These are phyloP conservation scores for Polypedilum pembai DNA, from an alignment of 1,140 invertebrate genomes.

Conservation along the genomic window DNA sequence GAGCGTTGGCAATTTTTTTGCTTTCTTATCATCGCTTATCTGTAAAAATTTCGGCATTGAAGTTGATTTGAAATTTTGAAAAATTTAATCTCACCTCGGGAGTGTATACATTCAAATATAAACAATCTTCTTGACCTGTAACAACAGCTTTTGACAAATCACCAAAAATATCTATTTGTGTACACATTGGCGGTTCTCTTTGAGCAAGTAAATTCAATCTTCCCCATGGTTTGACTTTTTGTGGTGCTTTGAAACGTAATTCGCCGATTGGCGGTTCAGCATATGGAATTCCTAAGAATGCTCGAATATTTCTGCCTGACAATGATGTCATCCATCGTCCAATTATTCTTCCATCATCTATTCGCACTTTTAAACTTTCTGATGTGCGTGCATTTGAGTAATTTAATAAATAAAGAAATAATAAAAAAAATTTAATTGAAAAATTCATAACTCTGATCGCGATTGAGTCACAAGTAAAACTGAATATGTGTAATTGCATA, in stretches of 20 bases:
- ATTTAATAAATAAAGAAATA: neutral
- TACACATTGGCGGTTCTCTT: constrained; percentile 55
- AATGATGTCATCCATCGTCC: constrained; percentile 36
- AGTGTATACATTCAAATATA: constrained; percentile 55
- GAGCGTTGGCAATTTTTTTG: constrained; percentile 29
- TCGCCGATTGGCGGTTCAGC: constrained; percentile 39
- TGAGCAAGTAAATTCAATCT: constrained; percentile 51
- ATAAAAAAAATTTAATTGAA: neutral
- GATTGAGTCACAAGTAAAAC: neutral
- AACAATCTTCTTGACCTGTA: constrained; percentile 51
- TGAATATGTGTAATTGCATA: neutral
- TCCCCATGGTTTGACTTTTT: constrained; percentile 50
- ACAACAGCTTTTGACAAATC: constrained; percentile 49
- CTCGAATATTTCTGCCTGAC: constrained; percentile 36
- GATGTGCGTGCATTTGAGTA: neutral
- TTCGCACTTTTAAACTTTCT: neutral
- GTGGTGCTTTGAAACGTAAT: constrained; percentile 46
- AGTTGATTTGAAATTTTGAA: neutral
- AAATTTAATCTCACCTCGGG: constrained; percentile 44
- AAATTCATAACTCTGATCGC: neutral
- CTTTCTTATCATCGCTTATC: neutral
- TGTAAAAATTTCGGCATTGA: neutral
- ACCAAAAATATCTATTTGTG: constrained; percentile 64
- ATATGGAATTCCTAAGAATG: constrained; percentile 40
- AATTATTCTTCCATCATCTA: constrained; percentile 1